phyloP scores from a whole-genome alignment of 2,113 vertebrate genomes.

The Strix aluco region DNA sequence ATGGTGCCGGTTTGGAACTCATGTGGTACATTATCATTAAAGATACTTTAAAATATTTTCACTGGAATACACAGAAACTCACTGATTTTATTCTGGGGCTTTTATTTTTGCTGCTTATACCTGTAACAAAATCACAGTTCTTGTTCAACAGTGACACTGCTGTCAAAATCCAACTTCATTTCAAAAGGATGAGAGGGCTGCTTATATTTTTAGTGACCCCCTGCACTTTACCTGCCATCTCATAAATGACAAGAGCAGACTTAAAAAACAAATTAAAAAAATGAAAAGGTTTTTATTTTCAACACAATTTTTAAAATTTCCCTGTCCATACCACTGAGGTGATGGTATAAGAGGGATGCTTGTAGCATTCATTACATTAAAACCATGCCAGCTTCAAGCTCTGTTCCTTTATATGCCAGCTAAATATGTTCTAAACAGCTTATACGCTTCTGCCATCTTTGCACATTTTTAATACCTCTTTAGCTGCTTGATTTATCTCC shows the following conservation, averaged over 20 bases:
- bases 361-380: not conserved
- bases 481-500: slow-evolving; percentile 61
- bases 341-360: not conserved
- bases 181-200: not conserved
- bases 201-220: slow-evolving; percentile 13
- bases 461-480: slow-evolving; percentile 51
- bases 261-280: not conserved
- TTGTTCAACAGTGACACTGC: not conserved
- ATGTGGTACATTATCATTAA: not conserved
- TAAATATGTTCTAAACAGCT: slow-evolving; percentile 52
- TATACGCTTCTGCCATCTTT: slow-evolving; percentile 7
- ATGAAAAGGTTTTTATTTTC: slow-evolving; percentile 2
- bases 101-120: not conserved
- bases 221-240: not conserved
- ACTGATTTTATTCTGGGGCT: not conserved
- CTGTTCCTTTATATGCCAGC: slow-evolving; percentile 24
- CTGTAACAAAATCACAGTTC: not conserved
- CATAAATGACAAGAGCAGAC: not conserved
- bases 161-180: not conserved
- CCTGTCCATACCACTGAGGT: not conserved
- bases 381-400: not conserved
- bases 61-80: not conserved
- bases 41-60: not conserved
- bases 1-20: not conserved
- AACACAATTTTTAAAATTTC: not conserved